Evolutionary conservation across 64 coral and sea anemone genomes (phyloP), one percentile per base, ranked within the genome.

Genomic region (Porites australiensis): DNA sequence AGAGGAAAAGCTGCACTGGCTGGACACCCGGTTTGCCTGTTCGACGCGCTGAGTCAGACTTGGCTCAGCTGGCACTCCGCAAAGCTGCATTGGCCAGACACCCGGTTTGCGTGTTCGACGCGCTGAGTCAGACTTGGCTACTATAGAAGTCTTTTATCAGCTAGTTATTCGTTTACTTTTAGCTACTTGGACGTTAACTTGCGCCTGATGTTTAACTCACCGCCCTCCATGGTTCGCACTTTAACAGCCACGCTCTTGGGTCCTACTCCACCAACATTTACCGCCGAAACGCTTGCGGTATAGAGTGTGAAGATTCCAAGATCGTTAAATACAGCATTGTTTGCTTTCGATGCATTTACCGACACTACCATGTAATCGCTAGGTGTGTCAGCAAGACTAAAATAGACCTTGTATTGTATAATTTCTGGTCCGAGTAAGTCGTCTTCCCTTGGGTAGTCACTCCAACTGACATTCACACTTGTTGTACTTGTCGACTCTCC

Each of bases 221-320:
- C 77, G 20, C 77, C 53, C 23, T 80, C 55, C 53, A 59, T 44
- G 5, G 77, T 80, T 61, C 77, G n/a, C 20, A 55, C 53, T 61
- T 57, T 80, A 20, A 80, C 51, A 5, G 22, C 6, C 4, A 0
- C 2, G 61, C 77, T 80, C 44, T 80, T 80, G 8, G 77, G 53
- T 44, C 77, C 77, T 60, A 61, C 77, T 15, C 77, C 55, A 3
- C 15, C 51, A 4, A 14, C 13, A 55, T 43, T 80, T 20, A 6
- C 9, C 8, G 77, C 77, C 54, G 77, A 80, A 60, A 80, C 77
- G 0, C 77, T 53, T 22, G 43, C 21, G 23, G 61, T 22, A 13
- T 80, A 80, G 14, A 80, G n/a, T 8, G 77, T 80, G 77, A 23
- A 80, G 37, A 55, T 13, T 7, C 22, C 21, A 27, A 80, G 77